These are phyloP conservation scores for Callospermophilus lateralis DNA, from an alignment of 2,113 vertebrate genomes.

Conservation along the genomic window DNA sequence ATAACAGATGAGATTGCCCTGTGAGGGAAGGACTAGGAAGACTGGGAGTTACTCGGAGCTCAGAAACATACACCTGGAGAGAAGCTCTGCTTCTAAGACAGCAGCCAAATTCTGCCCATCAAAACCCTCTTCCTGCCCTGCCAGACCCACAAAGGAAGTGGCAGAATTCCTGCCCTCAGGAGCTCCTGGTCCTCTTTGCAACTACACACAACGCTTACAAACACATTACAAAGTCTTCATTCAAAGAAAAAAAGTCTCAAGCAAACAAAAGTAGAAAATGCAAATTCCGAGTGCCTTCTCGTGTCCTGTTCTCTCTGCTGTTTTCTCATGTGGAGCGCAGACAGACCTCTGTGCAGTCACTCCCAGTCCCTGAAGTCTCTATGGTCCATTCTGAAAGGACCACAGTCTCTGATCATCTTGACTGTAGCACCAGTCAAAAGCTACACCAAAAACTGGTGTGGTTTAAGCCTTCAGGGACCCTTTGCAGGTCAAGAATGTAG, in stretches of 20 bases:
- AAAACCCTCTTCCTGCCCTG: background rate
- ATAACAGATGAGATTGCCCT: background rate
- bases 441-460: background rate
- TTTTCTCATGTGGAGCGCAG: background rate
- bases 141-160: background rate
- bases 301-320: background rate
- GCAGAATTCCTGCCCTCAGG: background rate
- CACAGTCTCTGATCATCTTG: background rate
- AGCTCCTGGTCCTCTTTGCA: background rate
- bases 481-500: conserved; percentile 40
- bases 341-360: background rate
- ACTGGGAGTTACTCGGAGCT: background rate
- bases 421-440: background rate
- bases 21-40: background rate
- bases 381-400: background rate
- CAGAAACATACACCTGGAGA: too few relatives aligned
- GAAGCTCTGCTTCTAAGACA: background rate
- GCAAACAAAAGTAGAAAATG: conserved; percentile 7
- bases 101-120: background rate
- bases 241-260: background rate
- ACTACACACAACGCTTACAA: background rate
- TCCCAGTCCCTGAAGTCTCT: fast-evolving
- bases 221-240: background rate
- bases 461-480: background rate
- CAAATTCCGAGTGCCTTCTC: background rate